Base-by-base conservation (phyloP, 2,888 invertebrate species). In the Ormia ochracea region DNA sequence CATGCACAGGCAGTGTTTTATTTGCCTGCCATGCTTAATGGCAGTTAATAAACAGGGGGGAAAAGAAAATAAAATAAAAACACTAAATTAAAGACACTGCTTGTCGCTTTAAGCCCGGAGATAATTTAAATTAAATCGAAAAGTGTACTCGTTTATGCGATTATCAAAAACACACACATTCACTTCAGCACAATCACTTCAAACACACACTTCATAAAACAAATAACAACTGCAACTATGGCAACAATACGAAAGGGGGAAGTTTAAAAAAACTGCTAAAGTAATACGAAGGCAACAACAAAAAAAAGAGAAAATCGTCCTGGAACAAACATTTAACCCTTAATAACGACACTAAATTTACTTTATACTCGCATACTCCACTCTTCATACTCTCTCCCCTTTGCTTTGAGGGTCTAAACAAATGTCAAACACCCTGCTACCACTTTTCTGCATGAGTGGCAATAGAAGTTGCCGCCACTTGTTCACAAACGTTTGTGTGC, bases 241-340 rank as follows among this genome's bases (percentile, higher is more conserved):
- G n/a, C 7, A 50, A 38, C 23, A 45, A 33, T n/a, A 50, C 12
- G 28, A 28, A 14, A 50, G 10, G 4, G 14, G 17, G 10, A 38
- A 6, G 36, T 31, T 6, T 10, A 43, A 43, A 17, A 23, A n/a
- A n/a, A 0, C 50, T 38, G 5, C n/a, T n/a, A n/a, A 69, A 19
- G 7, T 28, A 19, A 17, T 54, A 19, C 7, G 21, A 17, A 12
- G n/a, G n/a, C 33, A 56, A 56, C 41, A 68, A 21, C 41, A 21
- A 21, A 0, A 43, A 43, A 1, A 45, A 21, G 4, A 21, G 12
- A 56, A 19, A 41, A 68, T n/a, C n/a, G 14, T 12, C 14, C 19
- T 10, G n/a, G n/a, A 45, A 48, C 36, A 66, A 50, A 72, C 56
- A 80, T 72, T 80, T 80, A 79, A 76, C 72, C 76, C 75, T 76